These are phyloP conservation scores for Coboldia fuscipes DNA, from an alignment of 1,140 invertebrate species.

Conservation along the genomic window DNA sequence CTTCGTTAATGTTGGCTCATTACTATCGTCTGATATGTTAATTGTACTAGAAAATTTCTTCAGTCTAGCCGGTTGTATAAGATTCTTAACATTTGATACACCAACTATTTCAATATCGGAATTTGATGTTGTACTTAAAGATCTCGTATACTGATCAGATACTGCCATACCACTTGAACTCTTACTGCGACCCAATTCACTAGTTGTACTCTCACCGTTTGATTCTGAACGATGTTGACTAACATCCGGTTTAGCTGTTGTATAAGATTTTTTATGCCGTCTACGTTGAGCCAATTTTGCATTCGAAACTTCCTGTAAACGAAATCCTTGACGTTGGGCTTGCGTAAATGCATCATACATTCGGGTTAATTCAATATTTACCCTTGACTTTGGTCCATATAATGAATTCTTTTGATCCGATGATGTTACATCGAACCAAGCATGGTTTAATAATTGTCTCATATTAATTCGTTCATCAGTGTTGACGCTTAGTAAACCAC, in stretches of 20 bases:
- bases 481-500: conserved; percentile 54
- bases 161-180: not conserved
- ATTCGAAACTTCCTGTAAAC: conserved; percentile 36
- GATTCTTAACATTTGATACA: too few relatives aligned
- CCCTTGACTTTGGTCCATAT: conserved; percentile 16
- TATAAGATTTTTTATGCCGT: conserved; percentile 37
- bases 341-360: conserved; percentile 47
- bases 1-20: not conserved
- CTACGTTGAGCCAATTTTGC: conserved; percentile 49
- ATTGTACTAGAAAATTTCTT: not conserved
- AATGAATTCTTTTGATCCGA: conserved; percentile 34
- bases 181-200: conserved; percentile 2
- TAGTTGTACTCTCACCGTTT: conserved; percentile 1
- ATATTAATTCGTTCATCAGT: conserved; percentile 49
- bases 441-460: conserved; percentile 32
- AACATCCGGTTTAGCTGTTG: conserved; percentile 8
- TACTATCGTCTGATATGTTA: not conserved
- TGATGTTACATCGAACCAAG: conserved; percentile 34
- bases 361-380: conserved; percentile 24
- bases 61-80: too few relatives aligned
- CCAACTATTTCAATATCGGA: conserved; percentile 9
- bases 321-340: conserved; percentile 46
- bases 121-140: conserved; percentile 20
- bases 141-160: conserved; percentile 19
- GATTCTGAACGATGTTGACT: not conserved